Evolutionary conservation across 2,888 invertebrate species (phyloP), one percentile per base, ranked within the genome.

Genomic region (Lasioglossum figueresi): DNA sequence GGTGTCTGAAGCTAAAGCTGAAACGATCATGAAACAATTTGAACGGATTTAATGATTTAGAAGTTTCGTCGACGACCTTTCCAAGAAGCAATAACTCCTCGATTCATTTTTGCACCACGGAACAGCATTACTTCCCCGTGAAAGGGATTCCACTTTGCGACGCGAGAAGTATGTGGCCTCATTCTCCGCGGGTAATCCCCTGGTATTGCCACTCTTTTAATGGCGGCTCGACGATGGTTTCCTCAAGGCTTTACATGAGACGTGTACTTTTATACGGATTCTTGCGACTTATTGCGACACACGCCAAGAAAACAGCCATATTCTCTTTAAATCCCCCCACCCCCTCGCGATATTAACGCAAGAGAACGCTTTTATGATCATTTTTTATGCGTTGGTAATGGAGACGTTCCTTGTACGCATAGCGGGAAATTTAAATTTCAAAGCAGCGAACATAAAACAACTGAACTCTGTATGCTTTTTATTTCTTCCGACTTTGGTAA

Each of bases 201-300:
- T 19, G 31, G 75, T 66, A 45, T 40, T 63, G 66, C 43, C n/a
- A 16, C 70, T 77, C 59, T 34, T 68, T 70, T 84, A 84, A 84
- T 84, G 84, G 83, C 82, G 23, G 31, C n/a, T 74, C 76, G 34
- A 77, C 82, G 74, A 74, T 70, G 70, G 31, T 45, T 77, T n/a
- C 14, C 68, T 16, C n/a, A 8, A 16, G 19, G 23, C 34, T 66
- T 66, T 37, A n/a, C 72, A 10, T 31, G 37, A 14, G 45, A 34
- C 37, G 52, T 71, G 72, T 52, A 77, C 77, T 37, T 34, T 19
- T 45, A 4, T 45, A 73, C 27, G 43, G 71, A 73, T 56, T 63
- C 73, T 72, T 72, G 82, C 63, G 34, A 66, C 76, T 73, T 76
- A n/a, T 23, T 8, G 76, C 19, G 76, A 37, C 66, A 48, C 37